Base-by-base conservation (phyloP, 1,140 invertebrate genomes). In the Drosophila rufa region DNA sequence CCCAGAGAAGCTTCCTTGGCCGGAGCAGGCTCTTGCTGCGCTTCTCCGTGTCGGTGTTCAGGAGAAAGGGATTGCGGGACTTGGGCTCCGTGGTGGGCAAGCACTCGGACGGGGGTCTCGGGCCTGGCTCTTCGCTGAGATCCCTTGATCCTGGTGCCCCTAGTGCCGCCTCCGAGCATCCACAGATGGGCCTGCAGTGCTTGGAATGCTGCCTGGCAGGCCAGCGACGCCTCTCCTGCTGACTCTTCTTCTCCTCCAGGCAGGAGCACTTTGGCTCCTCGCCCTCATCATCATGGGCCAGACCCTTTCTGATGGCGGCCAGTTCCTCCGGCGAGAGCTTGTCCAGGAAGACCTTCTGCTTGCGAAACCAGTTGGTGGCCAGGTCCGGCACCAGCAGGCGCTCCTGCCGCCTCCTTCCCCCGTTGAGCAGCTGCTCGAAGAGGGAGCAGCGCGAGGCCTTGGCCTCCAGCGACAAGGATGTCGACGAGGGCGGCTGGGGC, bases 321-420 rank as follows among this genome's bases (percentile, higher is more conserved):
- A 62, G 30, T 48, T 84, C 61, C n/a, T 55, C 33, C 0, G 40
- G 1, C 4, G 48, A 70, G 1, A 84, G 57, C 25, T 45, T 61
- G 61, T 89, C 85, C 22, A 75, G 48, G 8, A 69, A 85, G 9
- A 55, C 11, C 47, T 91, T 91, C 19, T 91, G 89, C 42, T 80
- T 85, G 50, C 84, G 90, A 40, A 75, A 91, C 89, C 89, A 91
- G 4, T 84, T 75, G 22, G 89, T 92, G 36, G 89, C 89, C 71
- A 89, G 47, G 7, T 91, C 89, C 2, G 89, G 89, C 14, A 92
- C 81, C n/a, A 89, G 46, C 45, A 92, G 22, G 1, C 81, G 75
- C 12, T 91, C 66, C 9, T 79, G 60, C n/a, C 22, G 38, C 8
- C 68, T 66, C 8, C 74, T 33, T 2, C 33, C 19, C 2, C 48